Evolutionary conservation across 2,888 invertebrate species (phyloP).

Genomic region (Apoda limacodes): DNA sequence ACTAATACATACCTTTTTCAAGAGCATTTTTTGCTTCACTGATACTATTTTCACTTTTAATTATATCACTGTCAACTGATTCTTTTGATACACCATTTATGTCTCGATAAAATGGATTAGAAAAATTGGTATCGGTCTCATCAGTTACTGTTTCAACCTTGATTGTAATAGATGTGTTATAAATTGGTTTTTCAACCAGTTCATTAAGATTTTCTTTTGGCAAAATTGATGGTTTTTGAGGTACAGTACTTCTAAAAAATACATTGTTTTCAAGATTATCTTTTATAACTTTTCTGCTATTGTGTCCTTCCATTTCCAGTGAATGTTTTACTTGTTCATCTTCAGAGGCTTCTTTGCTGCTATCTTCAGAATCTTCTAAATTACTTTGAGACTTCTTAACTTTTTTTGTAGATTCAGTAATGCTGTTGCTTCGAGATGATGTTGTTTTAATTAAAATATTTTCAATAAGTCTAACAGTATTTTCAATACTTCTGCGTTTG

Average conservation of each 20-base stretch:
- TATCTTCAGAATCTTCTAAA: no score
- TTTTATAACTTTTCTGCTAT: no score
- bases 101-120: slow-evolving; percentile 39
- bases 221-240: no score
- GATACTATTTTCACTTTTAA: slow-evolving; percentile 34
- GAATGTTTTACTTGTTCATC: no score
- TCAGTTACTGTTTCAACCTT: slow-evolving; percentile 30
- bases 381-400: slow-evolving; percentile 1
- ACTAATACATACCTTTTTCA: slow-evolving; percentile 37
- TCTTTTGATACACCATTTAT: slow-evolving; percentile 29
- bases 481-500: slow-evolving; percentile 43
- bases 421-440: slow-evolving; percentile 16
- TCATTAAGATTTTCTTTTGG: no score
- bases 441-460: slow-evolving; percentile 36
- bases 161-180: no score
- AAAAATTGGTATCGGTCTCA: slow-evolving; percentile 26
- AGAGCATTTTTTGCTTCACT: slow-evolving; percentile 29
- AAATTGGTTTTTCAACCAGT: no score
- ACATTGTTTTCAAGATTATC: no score
- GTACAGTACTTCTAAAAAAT: no score
- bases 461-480: slow-evolving; percentile 48
- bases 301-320: no score
- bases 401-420: slow-evolving; percentile 14
- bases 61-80: slow-evolving; percentile 23
- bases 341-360: no score